A percentile compares a stretch with the other conserved stretches of the same genome.
Conservation (phyloP, 2,888 invertebrate species). For the Unio pictorum region DNA sequence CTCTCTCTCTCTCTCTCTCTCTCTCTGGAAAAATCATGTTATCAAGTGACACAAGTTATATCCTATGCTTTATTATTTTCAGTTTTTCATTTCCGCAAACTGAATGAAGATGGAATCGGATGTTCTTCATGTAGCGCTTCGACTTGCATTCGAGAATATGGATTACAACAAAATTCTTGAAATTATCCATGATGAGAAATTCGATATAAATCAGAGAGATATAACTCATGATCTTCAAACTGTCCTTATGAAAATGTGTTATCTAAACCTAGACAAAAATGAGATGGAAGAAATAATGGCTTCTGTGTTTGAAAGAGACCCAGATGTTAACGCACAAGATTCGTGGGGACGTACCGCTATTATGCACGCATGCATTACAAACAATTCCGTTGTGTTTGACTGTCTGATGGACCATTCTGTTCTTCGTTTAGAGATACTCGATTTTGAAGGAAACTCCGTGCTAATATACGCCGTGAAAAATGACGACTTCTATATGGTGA, state of each 20-base stretch:
- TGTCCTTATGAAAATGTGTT: constrained; percentile 54
- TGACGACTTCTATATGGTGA: constrained; percentile 39
- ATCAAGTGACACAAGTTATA: no score
- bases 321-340: constrained; percentile 52
- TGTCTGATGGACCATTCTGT: constrained; percentile 39
- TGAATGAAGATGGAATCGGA: no score
- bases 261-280: constrained; percentile 33
- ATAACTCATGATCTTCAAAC: constrained; percentile 54
- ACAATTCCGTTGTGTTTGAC: constrained; percentile 36
- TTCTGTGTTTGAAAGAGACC: constrained; percentile 31
- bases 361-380: constrained; percentile 58
- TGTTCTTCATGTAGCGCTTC: no score
- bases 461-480: constrained; percentile 50
- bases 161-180: no score
- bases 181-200: constrained; percentile 30
- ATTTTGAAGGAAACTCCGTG: constrained; percentile 54
- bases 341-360: constrained; percentile 51
- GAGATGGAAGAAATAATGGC: constrained; percentile 30
- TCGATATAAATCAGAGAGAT: constrained; percentile 53
- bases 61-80: no score
- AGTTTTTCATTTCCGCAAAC: no score
- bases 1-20: no score
- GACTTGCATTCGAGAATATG: no score
- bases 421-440: constrained; percentile 41
- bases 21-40: no score